Evolutionary conservation across 2,797 vertebrate genomes (phyloP), one percentile per base, ranked within the genome.

Genomic region (Oophaga sylvatica): DNA sequence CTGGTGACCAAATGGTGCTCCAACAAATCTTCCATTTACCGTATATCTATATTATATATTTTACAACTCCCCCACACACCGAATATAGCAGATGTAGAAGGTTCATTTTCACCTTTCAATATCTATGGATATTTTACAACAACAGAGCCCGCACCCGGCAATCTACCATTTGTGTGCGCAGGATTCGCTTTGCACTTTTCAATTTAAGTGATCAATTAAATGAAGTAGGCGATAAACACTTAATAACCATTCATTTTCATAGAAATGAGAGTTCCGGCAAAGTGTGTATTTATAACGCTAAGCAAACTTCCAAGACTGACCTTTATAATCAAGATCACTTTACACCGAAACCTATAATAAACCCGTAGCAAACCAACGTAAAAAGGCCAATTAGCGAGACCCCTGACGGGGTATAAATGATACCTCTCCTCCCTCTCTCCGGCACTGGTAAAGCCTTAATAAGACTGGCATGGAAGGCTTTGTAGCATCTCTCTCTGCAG

Each of bases 311-410:
- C 5, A 80, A 65, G 59, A 45, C 65, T 29, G 63, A 53, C 81
- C 81, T 70, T 48, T 70, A 82, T 82, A 67, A 82, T 82, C n/a
- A 68, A 56, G 20, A 82, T 48, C n/a, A 53, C 63, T 82, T 68
- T 68, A 68, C 63, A 82, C 11, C 5, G 60, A 65, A 80, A 82
- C 62, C 63, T 82, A 68, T 68, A 68, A 67, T 68, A 82, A 82
- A 84, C 26, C 45, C 68, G 62, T 9, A n/a, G 45, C 19, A 56
- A 82, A 68, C 12, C 56, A 68, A 29, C 53, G 41, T 82, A 68
- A 82, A 41, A 48, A 82, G 67, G 17, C 81, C 71, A 84, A 76
- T 84, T 76, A 84, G 15, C 17, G 20, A 84, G 67, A 84, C 35
- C 26, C 48, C 20, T 63, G 35, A 76, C 57, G 8, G 80, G 80